These are phyloP conservation scores for Peromyscus nudipes DNA, from an alignment of 2,797 vertebrate species.

Conservation along the genomic window DNA sequence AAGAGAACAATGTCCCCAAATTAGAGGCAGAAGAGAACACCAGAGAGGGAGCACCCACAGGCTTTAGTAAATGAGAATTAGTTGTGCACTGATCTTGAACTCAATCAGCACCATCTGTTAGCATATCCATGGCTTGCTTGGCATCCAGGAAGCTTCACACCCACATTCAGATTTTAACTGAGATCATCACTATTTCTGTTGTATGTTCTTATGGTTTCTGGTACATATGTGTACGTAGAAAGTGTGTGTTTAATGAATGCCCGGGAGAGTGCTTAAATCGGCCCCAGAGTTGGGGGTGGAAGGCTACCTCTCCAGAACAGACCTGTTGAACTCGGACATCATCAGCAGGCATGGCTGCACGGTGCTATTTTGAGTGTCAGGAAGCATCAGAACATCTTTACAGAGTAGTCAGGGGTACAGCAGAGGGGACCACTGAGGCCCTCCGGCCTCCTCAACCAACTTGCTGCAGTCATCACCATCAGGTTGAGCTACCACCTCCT, in stretches of 20 bases:
- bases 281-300: background rate
- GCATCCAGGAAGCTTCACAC: background rate
- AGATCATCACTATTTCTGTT: background rate
- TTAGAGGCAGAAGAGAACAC: background rate
- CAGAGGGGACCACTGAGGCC: background rate
- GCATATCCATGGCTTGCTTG: background rate
- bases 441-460: background rate
- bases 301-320: background rate
- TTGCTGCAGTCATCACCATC: no score
- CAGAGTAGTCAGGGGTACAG: no score
- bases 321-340: no score
- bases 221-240: no score
- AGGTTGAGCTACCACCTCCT: background rate
- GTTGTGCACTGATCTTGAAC: background rate
- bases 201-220: background rate
- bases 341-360: accelerated
- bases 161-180: background rate
- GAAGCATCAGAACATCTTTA: background rate
- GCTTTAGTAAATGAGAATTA: conserved; percentile 48
- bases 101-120: background rate
- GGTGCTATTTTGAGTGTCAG: background rate
- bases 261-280: background rate
- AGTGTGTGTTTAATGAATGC: background rate
- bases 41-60: background rate
- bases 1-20: background rate